Conservation (phyloP, 2,797 vertebrate species). For the Selene dorsalis region DNA sequence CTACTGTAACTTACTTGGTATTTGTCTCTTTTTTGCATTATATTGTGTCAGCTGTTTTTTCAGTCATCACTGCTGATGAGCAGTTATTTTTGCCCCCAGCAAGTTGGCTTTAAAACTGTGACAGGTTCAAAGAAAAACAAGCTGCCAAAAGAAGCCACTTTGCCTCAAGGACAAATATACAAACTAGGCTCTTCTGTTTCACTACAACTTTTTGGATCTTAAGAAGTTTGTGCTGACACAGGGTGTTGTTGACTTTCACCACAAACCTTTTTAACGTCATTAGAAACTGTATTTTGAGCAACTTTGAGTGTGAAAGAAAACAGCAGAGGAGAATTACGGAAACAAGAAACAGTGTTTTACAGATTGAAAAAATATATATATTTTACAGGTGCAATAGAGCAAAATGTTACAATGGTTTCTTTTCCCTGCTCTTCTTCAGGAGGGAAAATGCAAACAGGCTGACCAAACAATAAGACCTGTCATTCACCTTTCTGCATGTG, state of each 20-base stretch:
- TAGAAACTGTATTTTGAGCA: not conserved
- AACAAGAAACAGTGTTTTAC: not conserved
- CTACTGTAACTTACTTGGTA: not conserved
- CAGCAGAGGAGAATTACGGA: not conserved
- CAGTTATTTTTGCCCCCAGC: not conserved
- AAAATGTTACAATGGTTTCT: constrained; percentile 24
- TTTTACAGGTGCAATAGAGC: not conserved
- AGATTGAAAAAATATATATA: not conserved
- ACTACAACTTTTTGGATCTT: not conserved
- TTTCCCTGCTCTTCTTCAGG: constrained; percentile 21
- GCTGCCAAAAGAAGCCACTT: not conserved
- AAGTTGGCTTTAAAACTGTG: not conserved
- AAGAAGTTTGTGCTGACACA: not conserved
- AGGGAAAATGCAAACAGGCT: constrained; percentile 41
- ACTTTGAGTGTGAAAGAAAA: not conserved
- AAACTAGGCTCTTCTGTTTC: not conserved
- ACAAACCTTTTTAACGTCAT: constrained; percentile 3
- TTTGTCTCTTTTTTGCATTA: not conserved
- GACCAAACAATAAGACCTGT: constrained; percentile 63
- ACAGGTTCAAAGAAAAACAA: constrained; percentile 6
- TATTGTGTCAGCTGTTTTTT: not conserved
- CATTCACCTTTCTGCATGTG: constrained; percentile 63
- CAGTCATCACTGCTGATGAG: not conserved
- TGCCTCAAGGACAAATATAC: constrained; percentile 1
- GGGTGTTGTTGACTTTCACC: not conserved